A percentile compares a stretch with the other conserved stretches of the same genome.
phyloP scores from a whole-genome alignment of 2,113 vertebrate species.

The Panthera uncia region DNA sequence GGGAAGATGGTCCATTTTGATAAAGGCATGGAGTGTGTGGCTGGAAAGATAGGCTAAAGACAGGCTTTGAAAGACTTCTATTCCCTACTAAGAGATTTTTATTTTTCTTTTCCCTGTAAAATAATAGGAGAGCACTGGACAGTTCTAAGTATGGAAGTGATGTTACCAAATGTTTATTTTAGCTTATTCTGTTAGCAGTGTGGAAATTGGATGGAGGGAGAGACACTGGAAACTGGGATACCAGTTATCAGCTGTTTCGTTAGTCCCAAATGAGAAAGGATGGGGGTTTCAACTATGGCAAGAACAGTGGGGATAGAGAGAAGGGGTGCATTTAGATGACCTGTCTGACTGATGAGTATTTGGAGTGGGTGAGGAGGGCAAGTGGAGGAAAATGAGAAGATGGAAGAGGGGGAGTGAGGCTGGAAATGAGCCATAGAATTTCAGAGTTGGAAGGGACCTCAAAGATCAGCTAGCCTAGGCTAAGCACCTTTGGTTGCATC shows the following conservation, averaged over 20 bases:
- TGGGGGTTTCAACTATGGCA: neutral
- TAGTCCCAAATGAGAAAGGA: neutral
- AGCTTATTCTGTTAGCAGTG: neutral
- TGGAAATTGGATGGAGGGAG: neutral
- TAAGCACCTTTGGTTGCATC: neutral
- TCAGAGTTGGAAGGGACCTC: neutral
- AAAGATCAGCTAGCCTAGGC: neutral
- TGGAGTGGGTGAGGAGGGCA: neutral
- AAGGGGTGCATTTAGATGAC: neutral
- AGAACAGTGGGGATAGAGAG: neutral
- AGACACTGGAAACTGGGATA: neutral
- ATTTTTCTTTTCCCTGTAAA: neutral
- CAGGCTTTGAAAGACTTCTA: neutral
- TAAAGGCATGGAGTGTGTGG: neutral
- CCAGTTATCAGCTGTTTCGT: neutral
- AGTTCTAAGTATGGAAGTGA: neutral
- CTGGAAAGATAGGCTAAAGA: neutral
- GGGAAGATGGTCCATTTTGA: neutral
- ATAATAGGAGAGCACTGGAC: neutral
- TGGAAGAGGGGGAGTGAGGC: neutral
- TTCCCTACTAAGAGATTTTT: neutral
- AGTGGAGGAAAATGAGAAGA: neutral
- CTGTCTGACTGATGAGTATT: neutral
- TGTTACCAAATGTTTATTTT: neutral
- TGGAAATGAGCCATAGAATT: neutral